Conservation (phyloP, 1,140 invertebrate species). For the Camponotus vicinus region DNA sequence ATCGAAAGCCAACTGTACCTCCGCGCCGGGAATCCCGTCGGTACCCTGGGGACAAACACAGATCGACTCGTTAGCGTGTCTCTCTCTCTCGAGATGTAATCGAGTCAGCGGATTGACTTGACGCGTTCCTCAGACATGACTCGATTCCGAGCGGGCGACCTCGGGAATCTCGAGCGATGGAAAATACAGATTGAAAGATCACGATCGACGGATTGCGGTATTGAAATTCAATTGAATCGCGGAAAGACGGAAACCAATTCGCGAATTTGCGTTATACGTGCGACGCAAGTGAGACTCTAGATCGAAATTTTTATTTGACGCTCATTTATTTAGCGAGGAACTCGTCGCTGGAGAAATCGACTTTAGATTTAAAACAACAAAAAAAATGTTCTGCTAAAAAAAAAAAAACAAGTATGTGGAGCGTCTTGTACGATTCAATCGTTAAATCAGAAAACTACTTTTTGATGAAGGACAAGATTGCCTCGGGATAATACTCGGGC, state of each 20-base stretch:
- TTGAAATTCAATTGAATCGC: conserved; percentile 29
- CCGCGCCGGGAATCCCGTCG: conserved; percentile 95
- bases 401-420: conserved; percentile 16
- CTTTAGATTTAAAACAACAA: conserved; percentile 8
- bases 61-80: conserved; percentile 66
- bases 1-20: conserved; percentile 88
- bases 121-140: conserved; percentile 33
- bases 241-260: background rate
- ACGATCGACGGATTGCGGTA: background rate
- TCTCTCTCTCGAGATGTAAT: conserved; percentile 48
- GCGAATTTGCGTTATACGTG: background rate
- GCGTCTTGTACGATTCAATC: background rate
- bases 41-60: conserved; percentile 91
- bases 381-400: background rate
- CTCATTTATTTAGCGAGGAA: background rate
- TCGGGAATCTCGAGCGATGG: background rate
- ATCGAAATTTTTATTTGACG: background rate
- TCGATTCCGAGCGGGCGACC: conserved; percentile 25
- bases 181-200: background rate
- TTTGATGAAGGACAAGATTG: conserved; percentile 16
- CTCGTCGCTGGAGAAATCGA: background rate
- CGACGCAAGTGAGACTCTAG: background rate
- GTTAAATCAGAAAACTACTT: conserved; percentile 24
- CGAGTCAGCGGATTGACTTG: conserved; percentile 52
- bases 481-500: conserved; percentile 16